A percentile compares a stretch with the other conserved stretches of the same genome.
Conservation (phyloP, 2,888 invertebrate genomes). For the Temnothorax unifasciatus region DNA sequence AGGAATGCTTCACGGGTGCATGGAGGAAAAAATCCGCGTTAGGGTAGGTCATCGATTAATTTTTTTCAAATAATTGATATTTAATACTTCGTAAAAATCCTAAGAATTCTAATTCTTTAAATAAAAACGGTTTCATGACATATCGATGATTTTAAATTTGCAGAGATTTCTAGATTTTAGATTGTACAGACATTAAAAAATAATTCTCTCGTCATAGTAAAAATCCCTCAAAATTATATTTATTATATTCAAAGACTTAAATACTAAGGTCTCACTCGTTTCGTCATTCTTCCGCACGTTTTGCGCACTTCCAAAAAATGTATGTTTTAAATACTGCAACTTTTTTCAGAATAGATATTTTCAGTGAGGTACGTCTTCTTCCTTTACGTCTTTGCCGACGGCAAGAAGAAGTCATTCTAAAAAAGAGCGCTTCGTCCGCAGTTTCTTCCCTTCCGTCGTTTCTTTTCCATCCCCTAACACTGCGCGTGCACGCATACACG, state of each 20-base stretch:
- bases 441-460: conserved; percentile 57
- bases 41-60: conserved; percentile 87
- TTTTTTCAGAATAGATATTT: neutral
- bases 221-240: neutral
- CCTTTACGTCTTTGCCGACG: conserved; percentile 1
- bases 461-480: conserved; percentile 56
- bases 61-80: neutral
- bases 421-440: conserved; percentile 53
- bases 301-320: neutral
- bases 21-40: conserved; percentile 88
- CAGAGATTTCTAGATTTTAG: neutral
- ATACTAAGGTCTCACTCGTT: neutral
- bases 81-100: neutral
- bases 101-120: neutral
- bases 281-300: neutral
- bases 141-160: neutral
- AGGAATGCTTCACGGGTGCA: conserved; percentile 88
- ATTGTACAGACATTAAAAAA: neutral
- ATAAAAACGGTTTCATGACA: neutral
- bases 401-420: conserved; percentile 55
- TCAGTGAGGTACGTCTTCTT: neutral
- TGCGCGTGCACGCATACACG: conserved; percentile 65
- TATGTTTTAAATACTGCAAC: neutral
- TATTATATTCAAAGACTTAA: neutral
- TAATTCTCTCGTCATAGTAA: neutral